Percentiles rank a stretch among this genome's conserved stretches.
phyloP scores from a whole-genome alignment of 2,797 vertebrate genomes.

The Silurus lanzhouensis region DNA sequence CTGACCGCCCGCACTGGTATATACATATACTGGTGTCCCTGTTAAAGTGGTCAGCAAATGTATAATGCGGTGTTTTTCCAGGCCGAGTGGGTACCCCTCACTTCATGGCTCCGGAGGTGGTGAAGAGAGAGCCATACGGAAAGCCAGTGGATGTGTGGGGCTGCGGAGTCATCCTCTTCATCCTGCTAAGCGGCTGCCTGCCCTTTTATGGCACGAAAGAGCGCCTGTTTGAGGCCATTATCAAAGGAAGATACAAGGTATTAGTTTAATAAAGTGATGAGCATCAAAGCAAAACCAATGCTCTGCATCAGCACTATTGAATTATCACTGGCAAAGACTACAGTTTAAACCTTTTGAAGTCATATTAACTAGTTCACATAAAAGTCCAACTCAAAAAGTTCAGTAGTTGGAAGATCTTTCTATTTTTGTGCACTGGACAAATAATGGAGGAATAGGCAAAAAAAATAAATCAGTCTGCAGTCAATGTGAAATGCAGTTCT shows the following conservation, averaged over 20 bases:
- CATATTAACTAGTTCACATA: neutral
- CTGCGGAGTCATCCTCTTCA: slow-evolving; percentile 97
- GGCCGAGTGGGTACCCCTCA: slow-evolving; percentile 96
- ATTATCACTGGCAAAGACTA: neutral
- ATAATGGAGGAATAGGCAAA: neutral
- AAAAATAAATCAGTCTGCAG: too few relatives aligned
- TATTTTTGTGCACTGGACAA: neutral
- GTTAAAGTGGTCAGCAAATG: neutral
- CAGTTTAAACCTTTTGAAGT: neutral
- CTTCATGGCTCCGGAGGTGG: slow-evolving; percentile 98
- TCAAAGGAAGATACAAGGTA: slow-evolving; percentile 98
- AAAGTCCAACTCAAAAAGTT: neutral
- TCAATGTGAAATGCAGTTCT: neutral
- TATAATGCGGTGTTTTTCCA: slow-evolving; percentile 57
- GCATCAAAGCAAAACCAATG: neutral
- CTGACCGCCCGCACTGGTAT: too few relatives aligned
- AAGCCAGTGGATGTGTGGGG: slow-evolving; percentile 99
- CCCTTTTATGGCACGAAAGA: slow-evolving; percentile 99
- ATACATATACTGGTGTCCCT: neutral
- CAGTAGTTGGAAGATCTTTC: neutral
- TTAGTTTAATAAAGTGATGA: slow-evolving; percentile 2
- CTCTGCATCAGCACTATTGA: neutral
- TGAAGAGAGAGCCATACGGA: slow-evolving; percentile 96
- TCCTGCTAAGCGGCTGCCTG: slow-evolving; percentile 94
- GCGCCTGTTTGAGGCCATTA: slow-evolving; percentile 95